Evolutionary conservation across 2,797 vertebrate species (phyloP), one percentile per base, ranked within the genome.

Genomic region (Taeniopygia guttata): DNA sequence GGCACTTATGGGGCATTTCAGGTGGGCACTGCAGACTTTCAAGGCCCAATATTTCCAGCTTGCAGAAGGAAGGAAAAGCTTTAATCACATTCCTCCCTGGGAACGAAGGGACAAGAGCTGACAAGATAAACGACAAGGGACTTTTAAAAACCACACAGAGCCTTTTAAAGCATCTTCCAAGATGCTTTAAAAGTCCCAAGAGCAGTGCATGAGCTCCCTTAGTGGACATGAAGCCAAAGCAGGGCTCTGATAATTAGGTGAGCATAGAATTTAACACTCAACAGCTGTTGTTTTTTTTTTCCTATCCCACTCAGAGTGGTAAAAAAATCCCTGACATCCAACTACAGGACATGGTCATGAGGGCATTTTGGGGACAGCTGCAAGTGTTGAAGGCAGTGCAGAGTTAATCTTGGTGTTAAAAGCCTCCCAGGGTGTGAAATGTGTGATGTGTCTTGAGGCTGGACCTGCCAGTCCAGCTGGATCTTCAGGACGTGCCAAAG

Each of bases 131-230:
- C 8, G 36, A n/a, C 49, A 49, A 58, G 27, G 29, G 40, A 52
- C 48, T 70, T 56, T 5, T 13, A 29, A 42, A 58, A 49, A 23
- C 63, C 43, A 49, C 30, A 36, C 34, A 46, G 26, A 21, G 19
- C 23, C 52, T 76, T 91, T 81, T 51, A 78, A 78, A 91, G 27
- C 52, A 46, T 81, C 40, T 69, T 84, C n/a, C n/a, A n/a, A n/a
- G n/a, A n/a, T n/a, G n/a, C n/a, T n/a, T n/a, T n/a, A n/a, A n/a
- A n/a, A n/a, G n/a, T 64, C 38, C 18, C 62, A 26, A 87, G 32
- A 77, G 72, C 32, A 84, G 52, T 74, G 34, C n/a, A 23, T 52
- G 76, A 90, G 14, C 25, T 72, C 27, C 8, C 0, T 0, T 59
- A 66, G n/a, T 76, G 29, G n/a, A 6, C 32, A 60, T 78, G 13